Conservation (phyloP, 2,113 vertebrate species). For the Elephas maximus region DNA sequence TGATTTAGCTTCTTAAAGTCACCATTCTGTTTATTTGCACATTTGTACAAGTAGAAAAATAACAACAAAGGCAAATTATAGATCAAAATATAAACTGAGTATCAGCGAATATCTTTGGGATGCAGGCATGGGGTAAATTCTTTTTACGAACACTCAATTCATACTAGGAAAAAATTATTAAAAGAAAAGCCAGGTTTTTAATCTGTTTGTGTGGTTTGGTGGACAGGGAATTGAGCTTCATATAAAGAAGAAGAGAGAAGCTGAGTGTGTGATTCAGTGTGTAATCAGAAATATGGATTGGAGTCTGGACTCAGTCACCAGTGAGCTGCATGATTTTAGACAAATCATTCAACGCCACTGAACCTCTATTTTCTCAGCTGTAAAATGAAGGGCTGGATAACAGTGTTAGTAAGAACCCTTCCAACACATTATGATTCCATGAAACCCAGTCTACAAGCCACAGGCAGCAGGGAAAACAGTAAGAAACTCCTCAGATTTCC, state of each 20-base stretch:
- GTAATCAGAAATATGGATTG: neutral
- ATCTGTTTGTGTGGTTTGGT: neutral
- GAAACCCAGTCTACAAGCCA: neutral
- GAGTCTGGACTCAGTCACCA: neutral
- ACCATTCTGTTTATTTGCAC: neutral
- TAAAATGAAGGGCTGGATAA: conserved; percentile 22
- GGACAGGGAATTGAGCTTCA: fast-evolving
- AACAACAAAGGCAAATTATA: neutral
- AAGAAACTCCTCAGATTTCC: conserved; percentile 55
- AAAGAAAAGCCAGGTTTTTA: neutral
- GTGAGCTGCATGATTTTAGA: neutral
- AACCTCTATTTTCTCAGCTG: conserved; percentile 62
- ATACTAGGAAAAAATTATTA: neutral
- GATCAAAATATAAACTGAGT: neutral
- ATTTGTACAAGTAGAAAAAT: conserved; percentile 28
- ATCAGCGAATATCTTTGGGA: neutral
- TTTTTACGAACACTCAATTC: neutral
- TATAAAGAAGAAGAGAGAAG: neutral
- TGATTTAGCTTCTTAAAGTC: conserved; percentile 17
- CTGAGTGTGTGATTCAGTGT: neutral
- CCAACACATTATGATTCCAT: neutral
- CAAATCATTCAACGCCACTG: neutral
- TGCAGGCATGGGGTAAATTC: neutral
- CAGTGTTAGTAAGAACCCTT: conserved; percentile 23
- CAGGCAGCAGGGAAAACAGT: conserved; percentile 11